Conservation (phyloP, 2,797 vertebrate genomes). For the Brotula barbata region DNA sequence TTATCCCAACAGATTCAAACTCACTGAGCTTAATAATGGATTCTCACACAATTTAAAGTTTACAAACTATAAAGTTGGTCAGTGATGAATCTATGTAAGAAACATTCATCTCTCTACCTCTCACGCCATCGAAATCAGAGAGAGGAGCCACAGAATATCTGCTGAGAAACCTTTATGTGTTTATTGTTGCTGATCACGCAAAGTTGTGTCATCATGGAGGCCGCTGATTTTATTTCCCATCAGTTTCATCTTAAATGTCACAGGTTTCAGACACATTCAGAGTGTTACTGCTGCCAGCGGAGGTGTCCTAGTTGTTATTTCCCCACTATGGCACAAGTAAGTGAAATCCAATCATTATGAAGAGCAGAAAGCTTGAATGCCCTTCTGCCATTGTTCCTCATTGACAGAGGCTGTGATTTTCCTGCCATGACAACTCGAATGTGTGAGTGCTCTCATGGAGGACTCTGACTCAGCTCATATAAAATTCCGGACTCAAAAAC, state of each 20-base stretch:
- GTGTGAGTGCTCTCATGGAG: not conserved
- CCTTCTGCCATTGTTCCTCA: no score
- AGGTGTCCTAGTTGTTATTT: not conserved
- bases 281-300: not conserved
- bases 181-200: no score
- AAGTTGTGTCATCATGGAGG: no score
- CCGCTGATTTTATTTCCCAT: no score
- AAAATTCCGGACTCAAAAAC: no score
- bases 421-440: not conserved
- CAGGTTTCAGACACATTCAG: not conserved
- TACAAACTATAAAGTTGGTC: slow-evolving; percentile 40
- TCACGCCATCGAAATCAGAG: slow-evolving; percentile 14
- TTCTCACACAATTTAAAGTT: slow-evolving; percentile 45
- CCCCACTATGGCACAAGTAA: not conserved
- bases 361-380: not conserved
- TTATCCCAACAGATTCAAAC: slow-evolving; percentile 25
- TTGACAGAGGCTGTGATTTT: not conserved
- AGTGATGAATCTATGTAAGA: slow-evolving; percentile 28
- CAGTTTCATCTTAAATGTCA: no score
- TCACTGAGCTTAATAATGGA: slow-evolving; percentile 54
- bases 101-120: not conserved
- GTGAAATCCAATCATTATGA: not conserved
- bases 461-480: no score
- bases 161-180: slow-evolving; percentile 22
- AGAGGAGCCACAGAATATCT: slow-evolving; percentile 19